phyloP scores from a whole-genome alignment of 2,113 vertebrate genomes.

The Thomomys bottae region DNA sequence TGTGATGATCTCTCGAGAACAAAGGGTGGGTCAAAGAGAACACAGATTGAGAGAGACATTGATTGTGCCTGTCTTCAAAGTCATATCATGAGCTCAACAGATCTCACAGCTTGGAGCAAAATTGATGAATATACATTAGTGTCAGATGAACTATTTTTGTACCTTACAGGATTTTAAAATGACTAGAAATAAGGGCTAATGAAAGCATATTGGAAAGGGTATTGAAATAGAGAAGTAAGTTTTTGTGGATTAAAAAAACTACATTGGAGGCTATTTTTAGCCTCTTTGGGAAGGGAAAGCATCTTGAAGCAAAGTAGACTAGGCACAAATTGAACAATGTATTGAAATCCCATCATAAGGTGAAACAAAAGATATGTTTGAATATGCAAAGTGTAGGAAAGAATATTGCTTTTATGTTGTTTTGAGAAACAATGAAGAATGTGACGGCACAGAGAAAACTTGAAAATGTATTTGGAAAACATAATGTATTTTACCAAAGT shows the following conservation, averaged over 20 bases:
- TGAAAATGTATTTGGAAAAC: background rate
- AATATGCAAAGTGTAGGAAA: constrained; percentile 37
- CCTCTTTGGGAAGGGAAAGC: constrained; percentile 18
- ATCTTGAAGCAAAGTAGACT: constrained; percentile 54
- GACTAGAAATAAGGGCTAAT: constrained; percentile 4
- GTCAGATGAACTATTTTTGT: constrained; percentile 37
- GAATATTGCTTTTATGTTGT: constrained; percentile 48
- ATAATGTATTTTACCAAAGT: background rate
- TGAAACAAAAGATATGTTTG: constrained; percentile 35
- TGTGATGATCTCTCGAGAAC: background rate
- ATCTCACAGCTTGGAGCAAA: background rate
- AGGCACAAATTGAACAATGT: constrained; percentile 33
- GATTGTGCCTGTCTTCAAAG: constrained; percentile 16
- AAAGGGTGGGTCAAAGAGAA: background rate
- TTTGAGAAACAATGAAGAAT: constrained; percentile 13
- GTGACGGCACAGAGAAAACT: background rate
- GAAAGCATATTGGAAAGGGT: background rate
- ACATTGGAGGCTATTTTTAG: constrained; percentile 6
- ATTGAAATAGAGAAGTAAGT: background rate
- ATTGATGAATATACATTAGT: constrained; percentile 16
- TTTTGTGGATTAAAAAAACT: constrained; percentile 19
- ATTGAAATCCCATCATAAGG: constrained; percentile 55
- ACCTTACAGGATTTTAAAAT: background rate
- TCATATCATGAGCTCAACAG: background rate
- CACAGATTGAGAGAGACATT: background rate